A percentile compares a stretch with the other conserved stretches of the same genome.
phyloP scores from a whole-genome alignment of 2,797 vertebrate genomes.

The Galaxias olidus region DNA sequence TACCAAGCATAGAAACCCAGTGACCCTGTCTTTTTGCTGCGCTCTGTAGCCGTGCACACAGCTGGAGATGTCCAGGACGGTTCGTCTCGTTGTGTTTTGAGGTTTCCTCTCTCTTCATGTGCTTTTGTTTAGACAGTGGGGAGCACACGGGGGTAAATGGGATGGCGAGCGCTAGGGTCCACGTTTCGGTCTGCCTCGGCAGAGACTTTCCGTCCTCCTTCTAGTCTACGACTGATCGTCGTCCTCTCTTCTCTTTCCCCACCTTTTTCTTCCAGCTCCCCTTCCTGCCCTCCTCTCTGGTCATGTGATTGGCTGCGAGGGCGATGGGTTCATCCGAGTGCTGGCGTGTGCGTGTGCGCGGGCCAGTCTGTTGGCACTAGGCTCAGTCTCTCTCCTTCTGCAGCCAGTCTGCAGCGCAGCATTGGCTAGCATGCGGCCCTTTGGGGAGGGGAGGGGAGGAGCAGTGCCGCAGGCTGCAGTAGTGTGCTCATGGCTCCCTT shows the following conservation, averaged over 20 bases:
- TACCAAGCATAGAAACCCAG: slow-evolving; percentile 1
- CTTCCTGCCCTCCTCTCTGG: slow-evolving; percentile 9
- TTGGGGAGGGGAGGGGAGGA: neutral
- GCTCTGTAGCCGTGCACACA: neutral
- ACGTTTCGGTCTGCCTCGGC: no score
- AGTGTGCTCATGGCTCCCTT: slow-evolving; percentile 7
- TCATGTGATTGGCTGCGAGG: slow-evolving; percentile 39
- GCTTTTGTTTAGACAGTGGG: neutral
- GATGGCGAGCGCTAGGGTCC: slow-evolving; percentile 18
- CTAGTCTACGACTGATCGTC: no score
- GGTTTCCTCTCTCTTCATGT: neutral
- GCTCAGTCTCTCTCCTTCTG: slow-evolving; percentile 11
- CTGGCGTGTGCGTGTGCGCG: slow-evolving; percentile 20
- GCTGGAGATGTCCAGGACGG: no score
- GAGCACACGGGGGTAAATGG: slow-evolving; percentile 21
- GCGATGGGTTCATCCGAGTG: slow-evolving; percentile 40
- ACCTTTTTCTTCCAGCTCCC: neutral
- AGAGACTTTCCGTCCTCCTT: neutral
- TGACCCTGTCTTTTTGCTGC: neutral
- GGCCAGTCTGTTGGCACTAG: slow-evolving; percentile 12
- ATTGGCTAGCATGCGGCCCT: neutral
- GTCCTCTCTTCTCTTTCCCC: neutral
- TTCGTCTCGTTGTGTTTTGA: neutral
- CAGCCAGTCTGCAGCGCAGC: slow-evolving; percentile 7
- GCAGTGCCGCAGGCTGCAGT: neutral